These are phyloP conservation scores for Myoxocephalus aenaeus DNA, from an alignment of 2,797 vertebrate genomes.

Conservation along the genomic window DNA sequence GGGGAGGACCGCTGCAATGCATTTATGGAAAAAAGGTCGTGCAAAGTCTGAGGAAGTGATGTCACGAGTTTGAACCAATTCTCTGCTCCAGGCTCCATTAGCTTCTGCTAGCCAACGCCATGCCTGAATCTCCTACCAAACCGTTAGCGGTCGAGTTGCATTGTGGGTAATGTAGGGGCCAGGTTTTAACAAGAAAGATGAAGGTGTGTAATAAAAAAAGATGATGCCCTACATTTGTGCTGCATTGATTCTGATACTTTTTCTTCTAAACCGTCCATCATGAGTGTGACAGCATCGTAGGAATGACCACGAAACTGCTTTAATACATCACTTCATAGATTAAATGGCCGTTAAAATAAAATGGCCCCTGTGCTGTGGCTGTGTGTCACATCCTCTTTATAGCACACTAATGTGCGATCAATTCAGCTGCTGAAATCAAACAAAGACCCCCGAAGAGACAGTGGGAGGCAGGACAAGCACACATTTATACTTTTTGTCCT, in stretches of 20 bases:
- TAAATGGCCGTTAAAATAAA: not conserved
- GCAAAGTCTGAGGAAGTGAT: not conserved
- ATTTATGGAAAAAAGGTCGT: not conserved
- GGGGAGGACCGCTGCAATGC: not conserved
- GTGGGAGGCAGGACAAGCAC: not conserved
- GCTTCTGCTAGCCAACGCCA: not conserved
- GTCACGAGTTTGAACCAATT: not conserved
- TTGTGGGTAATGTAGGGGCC: not conserved
- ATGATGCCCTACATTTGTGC: too few relatives aligned
- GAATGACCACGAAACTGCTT: not conserved
- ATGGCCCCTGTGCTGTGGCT: not conserved
- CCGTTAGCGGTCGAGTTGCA: not conserved
- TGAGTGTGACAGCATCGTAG: not conserved
- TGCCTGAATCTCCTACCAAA: not conserved
- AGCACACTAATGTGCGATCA: not conserved
- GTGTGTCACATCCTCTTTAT: not conserved
- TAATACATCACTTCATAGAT: not conserved
- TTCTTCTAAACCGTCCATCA: not conserved
- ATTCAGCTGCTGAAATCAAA: not conserved
- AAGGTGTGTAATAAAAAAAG: not conserved
- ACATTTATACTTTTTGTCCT: slow-evolving; percentile 8
- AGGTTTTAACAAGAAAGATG: not conserved
- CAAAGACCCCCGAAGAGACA: not conserved
- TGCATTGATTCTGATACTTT: not conserved
- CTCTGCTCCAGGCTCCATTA: not conserved